Evolutionary conservation across 2,888 invertebrate species (phyloP), one percentile per base, ranked within the genome.

Genomic region (Darwinula stevensoni): DNA sequence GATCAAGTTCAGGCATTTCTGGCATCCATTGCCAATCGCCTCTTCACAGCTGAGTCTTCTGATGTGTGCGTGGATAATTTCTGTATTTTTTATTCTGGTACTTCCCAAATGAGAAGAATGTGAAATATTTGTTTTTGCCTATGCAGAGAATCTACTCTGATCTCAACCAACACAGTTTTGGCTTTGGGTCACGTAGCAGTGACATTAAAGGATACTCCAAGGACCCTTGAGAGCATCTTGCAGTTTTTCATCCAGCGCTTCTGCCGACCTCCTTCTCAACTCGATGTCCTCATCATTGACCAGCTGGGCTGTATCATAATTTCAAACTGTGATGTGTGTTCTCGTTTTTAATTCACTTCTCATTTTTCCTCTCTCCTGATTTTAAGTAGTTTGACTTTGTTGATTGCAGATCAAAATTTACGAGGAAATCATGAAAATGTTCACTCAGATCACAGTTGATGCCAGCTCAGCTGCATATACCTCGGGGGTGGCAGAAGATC

Each of bases 251-350:
- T 88, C 45, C 91, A 97, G 51, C 63, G 61, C 17, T 72, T 97
- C 46, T 88, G 88, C 45, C 70, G 80, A 27, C 75, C 84, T 1
- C 86, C 91, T 0, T 80, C 84, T 0, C 66, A 73, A 4, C 59
- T 94, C 37, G 94, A 97, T 50, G 72, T 73, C 1, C 54, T 94
- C 16, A 97, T 99, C 43, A 80, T 99, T 4, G 84, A 88, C 51
- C 94, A 94, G 52, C 58, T 99, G 30, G 94, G 94, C 11, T 86
- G 86, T 48, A 94, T 99, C 72, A 75, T 94, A 36, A 78, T 97
- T 33, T 82, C 88, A 1, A 75, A 75, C 44, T 76, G 76, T 4
- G 3, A 32, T 13, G 4, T 13, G 12, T 14, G 14, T 34, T 18
- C 36, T 36, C 28, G 34, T 17, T 6, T 31, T 31, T 22, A 27